Base-by-base conservation (phyloP, 2,797 vertebrate genomes). In the Pampus argenteus region DNA sequence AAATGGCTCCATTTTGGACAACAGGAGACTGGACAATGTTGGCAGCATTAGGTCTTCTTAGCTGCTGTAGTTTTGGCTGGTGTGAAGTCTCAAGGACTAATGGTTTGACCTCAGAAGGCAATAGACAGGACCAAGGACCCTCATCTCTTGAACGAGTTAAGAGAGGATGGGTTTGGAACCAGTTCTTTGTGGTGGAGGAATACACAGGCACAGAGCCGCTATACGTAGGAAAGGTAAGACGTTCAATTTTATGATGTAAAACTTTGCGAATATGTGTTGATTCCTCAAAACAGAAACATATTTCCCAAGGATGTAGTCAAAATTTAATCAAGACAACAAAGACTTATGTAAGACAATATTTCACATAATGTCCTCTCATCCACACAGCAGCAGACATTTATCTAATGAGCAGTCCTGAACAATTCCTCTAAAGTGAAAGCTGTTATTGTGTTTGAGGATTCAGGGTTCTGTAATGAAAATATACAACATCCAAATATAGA, bases 141-240 rank as follows among this genome's bases (percentile, higher is more conserved):
- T 93, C 92, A 10, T 94, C 95, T 0, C 25, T 93, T 0, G 96
- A 96, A 63, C 91, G 98, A 55, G 98, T 98, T 69, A 99, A 98
- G 91, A 96, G 98, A 26, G 98, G 98, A 92, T 99, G 98, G 98
- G 98, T 99, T 79, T 99, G 98, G 98, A 99, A 99, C 86, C 98
- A 99, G 77, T 99, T 99, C 93, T 99, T 99, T 66, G 98, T 99
- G 85, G 98, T 99, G 89, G 98, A 99, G 85, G 98, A 99, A 89
- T 99, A 99, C 93, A 99, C 98, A 0, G 98, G 98, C 79, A 98
- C 97, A 0, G 98, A 99, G 79, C 97, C 98, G 0, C 95, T 99
- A 15, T 99, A 99, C 0, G 98, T 99, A 28, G 98, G 98, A 83
- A 99, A 99, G 98, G 98, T 99, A 96, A 88, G 87, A 42, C 3